Conservation (phyloP, 92 coral and sea anemone species). For the Hydrozoanthus gracilis region DNA sequence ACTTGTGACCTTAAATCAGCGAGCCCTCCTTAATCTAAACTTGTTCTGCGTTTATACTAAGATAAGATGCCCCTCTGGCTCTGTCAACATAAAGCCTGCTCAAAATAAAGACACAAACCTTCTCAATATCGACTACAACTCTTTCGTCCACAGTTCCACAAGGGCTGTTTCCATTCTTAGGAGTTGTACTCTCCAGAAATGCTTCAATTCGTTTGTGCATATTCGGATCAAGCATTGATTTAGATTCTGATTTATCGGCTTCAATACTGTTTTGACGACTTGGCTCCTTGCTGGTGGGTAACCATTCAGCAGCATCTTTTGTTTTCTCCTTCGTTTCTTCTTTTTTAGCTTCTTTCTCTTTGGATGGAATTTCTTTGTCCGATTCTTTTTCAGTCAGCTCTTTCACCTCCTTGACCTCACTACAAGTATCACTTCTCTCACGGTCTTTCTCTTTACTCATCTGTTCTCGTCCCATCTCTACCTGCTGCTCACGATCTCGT, state of each 20-base stretch:
- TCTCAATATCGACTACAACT: conserved; percentile 51
- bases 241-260: conserved; percentile 21
- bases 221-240: conserved; percentile 49
- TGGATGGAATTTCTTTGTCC: conserved; percentile 48
- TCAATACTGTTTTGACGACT: conserved; percentile 63
- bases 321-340: conserved; percentile 54
- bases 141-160: conserved; percentile 81
- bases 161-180: conserved; percentile 69
- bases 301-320: conserved; percentile 40
- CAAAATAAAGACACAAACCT: conserved; percentile 49
- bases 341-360: conserved; percentile 30
- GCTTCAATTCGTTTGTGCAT: conserved; percentile 65
- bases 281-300: conserved; percentile 32
- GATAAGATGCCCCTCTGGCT: background rate
- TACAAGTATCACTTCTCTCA: conserved; percentile 45
- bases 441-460: conserved; percentile 60
- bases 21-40: too few relatives aligned
- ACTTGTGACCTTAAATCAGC: too few relatives aligned
- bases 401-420: conserved; percentile 52
- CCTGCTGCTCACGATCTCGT: conserved; percentile 79
- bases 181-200: conserved; percentile 58
- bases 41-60: background rate
- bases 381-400: conserved; percentile 64
- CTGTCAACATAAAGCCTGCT: too few relatives aligned
- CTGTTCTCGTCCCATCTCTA: conserved; percentile 72